Percentiles rank a stretch among this genome's conserved stretches.
Evolutionary conservation across 2,113 vertebrate species (phyloP).

Genomic region (Erinaceus europaeus): DNA sequence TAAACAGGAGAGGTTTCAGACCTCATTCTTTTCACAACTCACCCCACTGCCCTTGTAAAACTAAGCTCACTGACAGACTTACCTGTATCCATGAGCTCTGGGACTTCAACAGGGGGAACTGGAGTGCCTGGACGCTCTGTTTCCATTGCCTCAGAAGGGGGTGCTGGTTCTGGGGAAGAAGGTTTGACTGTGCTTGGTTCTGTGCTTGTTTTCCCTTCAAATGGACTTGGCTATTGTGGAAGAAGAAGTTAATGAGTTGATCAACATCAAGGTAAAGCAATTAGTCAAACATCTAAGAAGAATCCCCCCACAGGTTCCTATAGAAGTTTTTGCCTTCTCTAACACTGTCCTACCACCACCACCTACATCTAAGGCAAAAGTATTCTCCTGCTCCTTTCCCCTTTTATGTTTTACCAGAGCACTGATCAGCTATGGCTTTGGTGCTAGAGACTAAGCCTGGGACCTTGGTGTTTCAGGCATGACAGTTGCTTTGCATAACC

Average conservation of each 20-base stretch:
- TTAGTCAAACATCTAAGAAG: not conserved
- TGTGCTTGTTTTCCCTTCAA: conserved; percentile 86
- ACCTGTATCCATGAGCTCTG: conserved; percentile 89
- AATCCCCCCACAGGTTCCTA: not conserved
- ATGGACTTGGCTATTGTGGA: conserved; percentile 85
- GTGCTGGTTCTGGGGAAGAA: conserved; percentile 87
- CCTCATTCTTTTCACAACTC: not conserved
- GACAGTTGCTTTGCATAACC: no score
- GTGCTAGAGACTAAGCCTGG: no score
- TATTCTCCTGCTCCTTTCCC: no score
- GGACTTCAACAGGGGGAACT: conserved; percentile 88
- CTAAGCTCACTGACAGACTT: not conserved
- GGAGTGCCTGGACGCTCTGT: conserved; percentile 91
- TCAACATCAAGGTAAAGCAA: not conserved
- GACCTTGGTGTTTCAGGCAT: no score
- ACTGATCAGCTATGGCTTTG: no score
- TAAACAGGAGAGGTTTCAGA: not conserved
- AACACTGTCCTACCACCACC: rapidly evolving
- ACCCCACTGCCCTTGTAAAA: no score
- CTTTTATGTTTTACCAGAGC: no score
- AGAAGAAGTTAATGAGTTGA: not conserved
- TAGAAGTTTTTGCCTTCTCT: not conserved
- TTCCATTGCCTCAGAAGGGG: conserved; percentile 84
- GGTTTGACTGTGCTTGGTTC: conserved; percentile 86
- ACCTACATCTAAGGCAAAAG: rapidly evolving